These are phyloP conservation scores for Apolygus lucorum DNA, from an alignment of 1,140 invertebrate species.

Conservation along the genomic window DNA sequence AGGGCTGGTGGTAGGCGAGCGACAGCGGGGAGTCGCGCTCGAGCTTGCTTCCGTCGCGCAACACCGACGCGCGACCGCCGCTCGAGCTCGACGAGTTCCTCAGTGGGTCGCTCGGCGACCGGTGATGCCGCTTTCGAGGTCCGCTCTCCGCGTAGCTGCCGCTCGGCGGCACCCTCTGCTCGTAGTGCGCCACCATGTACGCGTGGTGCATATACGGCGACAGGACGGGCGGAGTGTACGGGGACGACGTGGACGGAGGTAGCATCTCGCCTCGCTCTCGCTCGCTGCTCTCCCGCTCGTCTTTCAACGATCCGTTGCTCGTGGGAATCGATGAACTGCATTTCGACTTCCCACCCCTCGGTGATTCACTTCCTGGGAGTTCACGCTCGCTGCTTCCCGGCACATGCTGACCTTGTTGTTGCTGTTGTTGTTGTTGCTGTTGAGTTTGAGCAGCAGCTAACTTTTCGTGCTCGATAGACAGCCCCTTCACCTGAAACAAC, in stretches of 20 bases:
- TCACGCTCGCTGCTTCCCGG: slow-evolving; percentile 31
- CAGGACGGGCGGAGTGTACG: slow-evolving; percentile 37
- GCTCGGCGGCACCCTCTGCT: slow-evolving; percentile 29
- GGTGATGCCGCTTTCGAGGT: slow-evolving; percentile 40
- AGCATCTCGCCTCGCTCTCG: slow-evolving; percentile 24
- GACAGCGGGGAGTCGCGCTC: slow-evolving; percentile 31
- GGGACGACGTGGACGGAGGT: slow-evolving; percentile 32
- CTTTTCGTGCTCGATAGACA: slow-evolving; percentile 68
- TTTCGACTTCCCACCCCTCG: slow-evolving; percentile 29
- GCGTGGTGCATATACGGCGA: slow-evolving; percentile 39
- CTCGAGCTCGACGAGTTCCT: slow-evolving; percentile 39
- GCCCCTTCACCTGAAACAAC: slow-evolving; percentile 56
- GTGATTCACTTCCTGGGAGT: slow-evolving; percentile 31
- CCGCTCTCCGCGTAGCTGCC: slow-evolving; percentile 38
- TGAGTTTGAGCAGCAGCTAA: slow-evolving; percentile 51
- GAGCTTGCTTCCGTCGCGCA: slow-evolving; percentile 48
- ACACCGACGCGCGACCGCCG: slow-evolving; percentile 49
- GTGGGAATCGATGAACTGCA: slow-evolving; percentile 24
- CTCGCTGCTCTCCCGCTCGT: slow-evolving; percentile 27
- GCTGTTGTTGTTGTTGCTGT: background rate
- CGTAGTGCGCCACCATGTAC: slow-evolving; percentile 31
- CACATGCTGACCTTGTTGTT: slow-evolving; percentile 29
- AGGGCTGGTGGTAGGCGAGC: slow-evolving; percentile 18
- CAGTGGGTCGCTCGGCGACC: slow-evolving; percentile 43
- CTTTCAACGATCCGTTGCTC: slow-evolving; percentile 30